Evolutionary conservation across 2,113 vertebrate species (phyloP).

Genomic region (Diphyllodes magnificus): DNA sequence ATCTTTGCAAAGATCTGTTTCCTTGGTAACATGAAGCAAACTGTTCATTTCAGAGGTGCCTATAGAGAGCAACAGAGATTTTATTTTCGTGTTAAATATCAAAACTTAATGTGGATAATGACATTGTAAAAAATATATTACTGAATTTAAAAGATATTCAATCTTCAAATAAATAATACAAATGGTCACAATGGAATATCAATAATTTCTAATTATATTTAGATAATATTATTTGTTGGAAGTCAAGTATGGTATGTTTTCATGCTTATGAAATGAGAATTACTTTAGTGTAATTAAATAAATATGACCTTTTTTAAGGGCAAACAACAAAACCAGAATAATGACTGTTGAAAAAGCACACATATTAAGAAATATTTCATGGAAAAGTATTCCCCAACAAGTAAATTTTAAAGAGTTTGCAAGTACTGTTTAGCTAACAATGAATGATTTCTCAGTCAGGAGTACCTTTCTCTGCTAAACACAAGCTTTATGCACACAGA

Average conservation of each 20-base stretch:
- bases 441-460: neutral
- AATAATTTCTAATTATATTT: neutral
- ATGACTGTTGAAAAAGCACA: neutral
- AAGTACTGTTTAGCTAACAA: neutral
- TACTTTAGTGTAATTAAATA: neutral
- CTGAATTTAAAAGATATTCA: neutral
- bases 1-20: conserved; percentile 68
- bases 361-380: neutral
- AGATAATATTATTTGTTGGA: neutral
- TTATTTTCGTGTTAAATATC: conserved; percentile 46
- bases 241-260: neutral
- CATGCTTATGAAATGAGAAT: neutral
- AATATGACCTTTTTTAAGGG: neutral
- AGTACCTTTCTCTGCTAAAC: neutral
- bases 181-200: neutral
- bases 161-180: neutral
- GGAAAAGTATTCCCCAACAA: neutral
- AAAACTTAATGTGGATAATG: conserved; percentile 19
- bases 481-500: neutral
- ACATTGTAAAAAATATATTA: neutral
- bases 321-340: neutral
- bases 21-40: conserved; percentile 66
- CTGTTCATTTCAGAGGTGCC: conserved; percentile 47
- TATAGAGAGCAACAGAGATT: conserved; percentile 9
- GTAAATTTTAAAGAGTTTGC: neutral